Evolutionary conservation across 1,140 invertebrate genomes (phyloP).

Genomic region (Galleria mellonella): DNA sequence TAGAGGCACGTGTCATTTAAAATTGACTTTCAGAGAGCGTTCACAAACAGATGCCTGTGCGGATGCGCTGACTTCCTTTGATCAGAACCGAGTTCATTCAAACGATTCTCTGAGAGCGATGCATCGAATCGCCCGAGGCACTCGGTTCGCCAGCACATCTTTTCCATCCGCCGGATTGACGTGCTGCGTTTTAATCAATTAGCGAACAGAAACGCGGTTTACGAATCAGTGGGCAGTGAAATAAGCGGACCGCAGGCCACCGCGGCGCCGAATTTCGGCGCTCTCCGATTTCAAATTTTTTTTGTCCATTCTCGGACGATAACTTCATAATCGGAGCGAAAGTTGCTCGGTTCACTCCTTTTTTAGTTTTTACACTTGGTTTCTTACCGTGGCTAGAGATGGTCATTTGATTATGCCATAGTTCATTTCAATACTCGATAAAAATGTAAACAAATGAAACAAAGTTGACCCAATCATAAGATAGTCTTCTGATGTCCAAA

Average conservation of each 20-base stretch:
- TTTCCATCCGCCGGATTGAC: conserved; percentile 49
- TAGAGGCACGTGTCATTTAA: conserved; percentile 28
- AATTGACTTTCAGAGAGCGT: conserved; percentile 10
- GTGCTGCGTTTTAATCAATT: conserved; percentile 70
- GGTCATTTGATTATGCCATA: too few species aligned
- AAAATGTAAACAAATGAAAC: too few species aligned
- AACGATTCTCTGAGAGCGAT: not conserved
- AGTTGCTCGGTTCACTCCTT: conserved; percentile 11
- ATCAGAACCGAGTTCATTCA: not conserved
- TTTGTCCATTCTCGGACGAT: conserved; percentile 20
- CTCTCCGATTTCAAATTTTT: conserved; percentile 50
- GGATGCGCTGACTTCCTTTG: not conserved
- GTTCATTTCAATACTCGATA: too few species aligned
- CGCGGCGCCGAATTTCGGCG: conserved; percentile 44
- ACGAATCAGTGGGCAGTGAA: conserved; percentile 61
- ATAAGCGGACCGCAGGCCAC: conserved; percentile 42
- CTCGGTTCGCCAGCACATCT: conserved; percentile 19
- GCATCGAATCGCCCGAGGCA: conserved; percentile 13
- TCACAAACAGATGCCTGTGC: not conserved
- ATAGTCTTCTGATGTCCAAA: too few species aligned
- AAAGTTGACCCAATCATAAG: too few species aligned
- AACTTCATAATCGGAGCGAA: conserved; percentile 45
- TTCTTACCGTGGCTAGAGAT: conserved; percentile 5
- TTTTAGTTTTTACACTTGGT: conserved; percentile 18
- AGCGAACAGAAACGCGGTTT: conserved; percentile 52